Evolutionary conservation across 1,140 invertebrate genomes (phyloP), one percentile per base, ranked within the genome.

Genomic region (Orchestia grillus): DNA sequence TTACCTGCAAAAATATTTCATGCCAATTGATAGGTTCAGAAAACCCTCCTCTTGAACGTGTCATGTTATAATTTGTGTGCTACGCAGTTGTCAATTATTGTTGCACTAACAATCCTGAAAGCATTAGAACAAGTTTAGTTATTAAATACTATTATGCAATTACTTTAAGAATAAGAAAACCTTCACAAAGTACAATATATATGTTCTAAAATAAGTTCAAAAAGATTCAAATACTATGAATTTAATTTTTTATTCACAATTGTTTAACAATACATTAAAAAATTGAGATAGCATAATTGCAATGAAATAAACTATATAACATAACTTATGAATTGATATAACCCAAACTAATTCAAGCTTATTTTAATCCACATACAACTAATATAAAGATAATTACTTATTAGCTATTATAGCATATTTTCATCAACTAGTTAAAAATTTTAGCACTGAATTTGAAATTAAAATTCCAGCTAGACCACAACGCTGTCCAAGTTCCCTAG

Each of bases 11-110:
- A 95, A 96, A 96, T 92, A 96, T 96, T 87, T 96, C 96, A 96
- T 96, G 96, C 96, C 96, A 96, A 88, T 96, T 96, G 77, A 96
- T 96, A 45, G 96, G 96, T 53, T 96, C 96, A 88, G 92, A 90
- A 36, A 77, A 77, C 36, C 62, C 62, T 77, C 62, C 62, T 77
- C 62, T 77, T 77, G 62, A 23, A 19, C 62, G 11, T 77, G 62
- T 77, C 62, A 77, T 77, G 1, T 77, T 77, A 77, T 77, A 77
- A 77, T 77, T 77, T 77, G 36, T 3, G 28, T 77, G 62, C 62
- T 3, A 77, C 1, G 11, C 36, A 53, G 11, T 77, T 15, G 15
- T 77, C 11, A 8, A 15, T 15, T 77, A 36, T 77, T 8, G 3
- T 36, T 77, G 36, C 11, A 36, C 62, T 23, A 77, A 77, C n/a